Percentiles rank a stretch among this genome's conserved stretches.
Evolutionary conservation across 2,888 invertebrate genomes (phyloP).

Genomic region (Bruchidius siliquastri): DNA sequence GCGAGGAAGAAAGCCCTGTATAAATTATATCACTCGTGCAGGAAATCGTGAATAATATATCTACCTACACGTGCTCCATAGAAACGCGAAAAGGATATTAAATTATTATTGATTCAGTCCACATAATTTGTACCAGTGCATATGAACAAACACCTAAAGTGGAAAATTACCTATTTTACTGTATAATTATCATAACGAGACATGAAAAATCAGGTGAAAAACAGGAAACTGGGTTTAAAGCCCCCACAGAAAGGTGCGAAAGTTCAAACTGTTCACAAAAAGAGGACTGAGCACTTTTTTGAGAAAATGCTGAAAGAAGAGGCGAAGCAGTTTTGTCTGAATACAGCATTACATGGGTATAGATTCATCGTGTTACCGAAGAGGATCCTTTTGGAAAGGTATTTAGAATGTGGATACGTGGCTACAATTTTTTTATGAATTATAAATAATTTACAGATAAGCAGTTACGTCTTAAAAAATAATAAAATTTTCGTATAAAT

Average conservation of each 20-base stretch:
- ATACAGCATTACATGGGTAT: conserved; percentile 67
- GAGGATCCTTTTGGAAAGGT: conserved; percentile 56
- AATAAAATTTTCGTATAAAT: too few relatives aligned
- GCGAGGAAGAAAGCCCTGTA: neutral
- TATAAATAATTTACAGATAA: too few relatives aligned
- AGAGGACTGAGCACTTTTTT: neutral
- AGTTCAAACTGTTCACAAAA: neutral
- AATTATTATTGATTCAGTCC: neutral
- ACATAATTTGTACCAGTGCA: neutral
- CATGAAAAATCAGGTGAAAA: neutral
- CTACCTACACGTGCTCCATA: neutral
- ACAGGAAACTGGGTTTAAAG: neutral
- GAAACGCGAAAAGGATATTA: neutral
- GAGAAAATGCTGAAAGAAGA: conserved; percentile 21
- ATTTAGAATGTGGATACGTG: too few relatives aligned
- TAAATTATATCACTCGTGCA: neutral
- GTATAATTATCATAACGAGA: neutral
- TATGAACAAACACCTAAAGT: neutral
- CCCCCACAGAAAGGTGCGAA: neutral
- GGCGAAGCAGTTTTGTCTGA: conserved; percentile 57
- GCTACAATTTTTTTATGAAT: too few relatives aligned
- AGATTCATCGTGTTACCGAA: conserved; percentile 61
- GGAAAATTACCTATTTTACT: neutral
- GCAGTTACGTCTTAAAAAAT: too few relatives aligned
- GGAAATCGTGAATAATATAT: neutral